Percentiles rank a stretch among this genome's conserved stretches.
These are phyloP conservation scores for Phalangium opilio DNA, from an alignment of 2,888 invertebrate genomes.

Conservation along the genomic window DNA sequence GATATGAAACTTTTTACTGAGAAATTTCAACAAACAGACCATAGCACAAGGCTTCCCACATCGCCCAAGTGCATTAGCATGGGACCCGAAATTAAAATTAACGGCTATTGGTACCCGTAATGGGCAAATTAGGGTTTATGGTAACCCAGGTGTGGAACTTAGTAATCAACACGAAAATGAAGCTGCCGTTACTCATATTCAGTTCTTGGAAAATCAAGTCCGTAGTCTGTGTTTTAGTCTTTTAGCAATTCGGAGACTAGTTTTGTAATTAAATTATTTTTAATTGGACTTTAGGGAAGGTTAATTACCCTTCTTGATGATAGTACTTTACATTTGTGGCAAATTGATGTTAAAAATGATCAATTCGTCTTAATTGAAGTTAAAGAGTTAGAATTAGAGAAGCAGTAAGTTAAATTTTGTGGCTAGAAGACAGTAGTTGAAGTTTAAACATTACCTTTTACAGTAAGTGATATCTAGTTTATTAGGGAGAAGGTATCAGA, in stretches of 20 bases:
- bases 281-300: constrained; percentile 46
- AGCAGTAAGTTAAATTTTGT: constrained; percentile 36
- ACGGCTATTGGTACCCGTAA: constrained; percentile 87
- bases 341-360: constrained; percentile 48
- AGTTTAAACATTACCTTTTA: no score
- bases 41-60: constrained; percentile 94
- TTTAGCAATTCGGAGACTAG: no score
- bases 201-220: constrained; percentile 48
- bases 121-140: constrained; percentile 77
- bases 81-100: constrained; percentile 72
- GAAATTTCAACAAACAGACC: constrained; percentile 48
- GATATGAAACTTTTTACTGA: neutral
- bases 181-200: constrained; percentile 54
- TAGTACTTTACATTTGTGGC: constrained; percentile 91
- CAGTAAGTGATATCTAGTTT: no score
- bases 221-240: constrained; percentile 5
- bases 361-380: constrained; percentile 52
- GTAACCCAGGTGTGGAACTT: constrained; percentile 83
- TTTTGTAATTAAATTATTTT: neutral
- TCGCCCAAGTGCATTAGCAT: constrained; percentile 84
- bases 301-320: constrained; percentile 77
- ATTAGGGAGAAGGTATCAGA: no score
- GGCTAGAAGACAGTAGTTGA: neutral
- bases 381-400: constrained; percentile 54
- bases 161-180: constrained; percentile 71